Evolutionary conservation across 1,140 invertebrate species (phyloP).

Genomic region (Colletes gigas): DNA sequence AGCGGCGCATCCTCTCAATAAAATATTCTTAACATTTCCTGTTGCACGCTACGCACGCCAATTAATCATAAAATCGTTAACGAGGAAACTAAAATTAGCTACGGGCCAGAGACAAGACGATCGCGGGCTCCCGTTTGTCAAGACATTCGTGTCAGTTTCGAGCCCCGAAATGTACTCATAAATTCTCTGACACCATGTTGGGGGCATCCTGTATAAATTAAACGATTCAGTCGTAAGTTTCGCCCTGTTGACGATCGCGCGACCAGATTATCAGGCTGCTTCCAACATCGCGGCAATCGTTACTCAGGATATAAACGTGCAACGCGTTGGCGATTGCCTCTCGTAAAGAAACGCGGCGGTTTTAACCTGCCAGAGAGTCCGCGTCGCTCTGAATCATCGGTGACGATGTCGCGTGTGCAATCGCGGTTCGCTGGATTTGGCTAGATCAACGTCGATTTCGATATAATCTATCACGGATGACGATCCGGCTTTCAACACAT

Average conservation of each 20-base stretch:
- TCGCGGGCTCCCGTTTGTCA: background rate
- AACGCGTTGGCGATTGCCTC: slow-evolving; percentile 34
- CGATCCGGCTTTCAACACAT: background rate
- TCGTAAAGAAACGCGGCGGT: slow-evolving; percentile 53
- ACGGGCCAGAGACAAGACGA: too few species aligned
- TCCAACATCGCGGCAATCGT: slow-evolving; percentile 31
- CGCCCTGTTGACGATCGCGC: slow-evolving; percentile 7
- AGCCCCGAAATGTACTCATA: background rate
- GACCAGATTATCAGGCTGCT: background rate
- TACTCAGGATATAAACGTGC: slow-evolving; percentile 40
- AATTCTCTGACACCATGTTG: background rate
- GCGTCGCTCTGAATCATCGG: slow-evolving; percentile 40
- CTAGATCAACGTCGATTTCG: background rate
- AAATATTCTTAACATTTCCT: background rate
- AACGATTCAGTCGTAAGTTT: slow-evolving; percentile 42
- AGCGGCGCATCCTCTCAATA: background rate
- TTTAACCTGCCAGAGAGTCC: slow-evolving; percentile 29
- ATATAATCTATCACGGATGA: background rate
- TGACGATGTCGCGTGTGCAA: slow-evolving; percentile 32
- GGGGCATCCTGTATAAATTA: slow-evolving; percentile 48
- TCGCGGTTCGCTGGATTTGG: slow-evolving; percentile 15
- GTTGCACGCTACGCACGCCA: too few species aligned
- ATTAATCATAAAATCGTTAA: slow-evolving; percentile 9
- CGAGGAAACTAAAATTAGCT: background rate
- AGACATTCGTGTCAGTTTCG: background rate